Conservation (phyloP, 2,888 invertebrate species). For the Nyleta sp. region DNA sequence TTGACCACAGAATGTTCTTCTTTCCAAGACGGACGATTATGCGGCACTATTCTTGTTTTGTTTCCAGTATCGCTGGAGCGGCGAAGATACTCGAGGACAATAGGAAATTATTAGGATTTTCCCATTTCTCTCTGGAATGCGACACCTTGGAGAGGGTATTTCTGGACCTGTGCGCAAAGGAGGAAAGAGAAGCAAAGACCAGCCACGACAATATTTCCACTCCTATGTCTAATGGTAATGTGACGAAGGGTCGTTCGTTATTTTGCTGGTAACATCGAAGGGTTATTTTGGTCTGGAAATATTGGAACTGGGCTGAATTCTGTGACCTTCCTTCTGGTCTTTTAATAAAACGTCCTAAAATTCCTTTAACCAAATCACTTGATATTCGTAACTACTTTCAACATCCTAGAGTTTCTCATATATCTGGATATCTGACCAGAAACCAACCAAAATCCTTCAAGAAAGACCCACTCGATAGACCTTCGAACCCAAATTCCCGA, state of each 20-base stretch:
- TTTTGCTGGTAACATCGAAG: too few relatives aligned
- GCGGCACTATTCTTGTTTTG: not conserved
- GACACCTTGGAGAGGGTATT: constrained; percentile 87
- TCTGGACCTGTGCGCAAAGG: constrained; percentile 83
- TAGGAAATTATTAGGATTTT: constrained; percentile 82
- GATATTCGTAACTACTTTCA: too few relatives aligned
- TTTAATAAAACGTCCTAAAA: too few relatives aligned
- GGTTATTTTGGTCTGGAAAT: too few relatives aligned
- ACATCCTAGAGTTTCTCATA: too few relatives aligned
- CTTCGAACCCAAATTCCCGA: too few relatives aligned
- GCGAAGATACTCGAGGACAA: constrained; percentile 83
- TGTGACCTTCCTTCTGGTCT: too few relatives aligned
- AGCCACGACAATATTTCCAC: constrained; percentile 69
- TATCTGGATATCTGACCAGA: too few relatives aligned
- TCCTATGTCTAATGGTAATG: constrained; percentile 65
- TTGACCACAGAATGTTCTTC: constrained; percentile 3
- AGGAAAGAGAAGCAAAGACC: constrained; percentile 75
- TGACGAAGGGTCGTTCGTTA: constrained; percentile 4
- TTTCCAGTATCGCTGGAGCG: constrained; percentile 82
- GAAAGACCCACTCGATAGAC: too few relatives aligned
- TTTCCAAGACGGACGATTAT: constrained; percentile 25
- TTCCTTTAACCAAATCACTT: too few relatives aligned
- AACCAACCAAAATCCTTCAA: too few relatives aligned
- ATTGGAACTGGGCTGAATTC: too few relatives aligned
- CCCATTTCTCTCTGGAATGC: constrained; percentile 84